Base-by-base conservation (phyloP, 2,888 invertebrate species). In the Hyposoter dolosus region DNA sequence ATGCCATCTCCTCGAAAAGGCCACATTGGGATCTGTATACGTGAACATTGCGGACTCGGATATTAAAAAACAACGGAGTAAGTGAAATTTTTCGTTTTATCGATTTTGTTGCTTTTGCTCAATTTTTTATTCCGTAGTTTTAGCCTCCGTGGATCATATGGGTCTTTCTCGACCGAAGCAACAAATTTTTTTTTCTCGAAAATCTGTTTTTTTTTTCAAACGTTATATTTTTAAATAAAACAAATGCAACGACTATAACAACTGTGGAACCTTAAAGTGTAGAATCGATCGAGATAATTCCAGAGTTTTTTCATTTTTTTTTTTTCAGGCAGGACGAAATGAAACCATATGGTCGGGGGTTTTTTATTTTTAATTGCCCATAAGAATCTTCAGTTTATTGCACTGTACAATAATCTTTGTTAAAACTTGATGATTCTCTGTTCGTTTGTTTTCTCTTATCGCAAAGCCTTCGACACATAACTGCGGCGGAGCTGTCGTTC, bases 1-100 rank as follows among this genome's bases (percentile, higher is more conserved):
- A 35, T 84, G 90, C 71, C 89, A 88, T 86, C 88, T 92, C 0
- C 82, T 90, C 10, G 84, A 68, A 7, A 88, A 83, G 56, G 66
- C 84, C n/a, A 32, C 60, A 17, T 71, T 77, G 32, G 82, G 88
- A 56, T 69, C 84, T 1, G 81, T 90, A 15, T 68, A 68, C 15
- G 88, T 88, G 76, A 84, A 84, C 32, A 75, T 72, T 3, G 43
- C 72, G 7, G 84, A 83, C n/a, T 19, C 68, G 15, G 85, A 85
- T 19, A 71, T 45, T 5, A 43, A 69, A 47, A 69, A 66, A 69
- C 5, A 45, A 15, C 45, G 43, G 23, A 19, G 69, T 45, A 69
- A 28, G 45, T 17, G 3, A 19, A 0, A 23, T 69, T 45, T 28
- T 47, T 69, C 12, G 15, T 0, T 23, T 15, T 0, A 69, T 23